Evolutionary conservation across 2,113 vertebrate species (phyloP).

Genomic region (Oostethus manadensis): DNA sequence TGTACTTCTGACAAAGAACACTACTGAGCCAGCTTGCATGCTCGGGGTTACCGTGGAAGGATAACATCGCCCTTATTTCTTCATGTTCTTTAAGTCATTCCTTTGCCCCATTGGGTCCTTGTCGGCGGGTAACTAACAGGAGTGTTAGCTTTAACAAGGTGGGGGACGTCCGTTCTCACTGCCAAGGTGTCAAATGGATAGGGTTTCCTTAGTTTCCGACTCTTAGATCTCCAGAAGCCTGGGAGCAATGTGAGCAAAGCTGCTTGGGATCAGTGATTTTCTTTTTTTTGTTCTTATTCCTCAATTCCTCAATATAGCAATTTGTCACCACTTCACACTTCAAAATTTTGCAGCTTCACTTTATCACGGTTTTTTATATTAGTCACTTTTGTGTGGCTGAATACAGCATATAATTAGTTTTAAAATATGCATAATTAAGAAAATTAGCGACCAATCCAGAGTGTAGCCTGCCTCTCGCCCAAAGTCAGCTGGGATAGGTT

Average conservation of each 20-base stretch:
- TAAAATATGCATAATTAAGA: no score
- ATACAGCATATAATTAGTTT: no score
- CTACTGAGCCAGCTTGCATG: no score
- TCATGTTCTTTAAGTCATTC: conserved; percentile 6
- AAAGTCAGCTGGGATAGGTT: no score
- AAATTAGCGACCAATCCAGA: no score
- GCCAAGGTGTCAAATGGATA: conserved; percentile 43
- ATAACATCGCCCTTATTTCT: conserved; percentile 3
- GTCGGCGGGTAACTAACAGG: no score
- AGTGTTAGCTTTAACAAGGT: conserved; percentile 32
- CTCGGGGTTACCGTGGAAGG: neutral
- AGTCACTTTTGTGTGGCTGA: no score
- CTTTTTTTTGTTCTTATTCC: neutral
- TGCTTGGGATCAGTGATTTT: neutral
- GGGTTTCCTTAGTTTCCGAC: conserved; percentile 39
- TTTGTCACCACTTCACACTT: neutral
- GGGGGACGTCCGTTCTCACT: conserved; percentile 48
- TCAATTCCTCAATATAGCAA: neutral
- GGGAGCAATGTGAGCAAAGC: conserved; percentile 16
- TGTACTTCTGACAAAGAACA: no score
- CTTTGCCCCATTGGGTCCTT: conserved; percentile 3
- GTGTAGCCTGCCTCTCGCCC: no score
- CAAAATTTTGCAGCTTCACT: no score
- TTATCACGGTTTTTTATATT: no score
- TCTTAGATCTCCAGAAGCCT: conserved; percentile 35